phyloP scores from a whole-genome alignment of 1,140 invertebrate species.

The Caerostris darwini region DNA sequence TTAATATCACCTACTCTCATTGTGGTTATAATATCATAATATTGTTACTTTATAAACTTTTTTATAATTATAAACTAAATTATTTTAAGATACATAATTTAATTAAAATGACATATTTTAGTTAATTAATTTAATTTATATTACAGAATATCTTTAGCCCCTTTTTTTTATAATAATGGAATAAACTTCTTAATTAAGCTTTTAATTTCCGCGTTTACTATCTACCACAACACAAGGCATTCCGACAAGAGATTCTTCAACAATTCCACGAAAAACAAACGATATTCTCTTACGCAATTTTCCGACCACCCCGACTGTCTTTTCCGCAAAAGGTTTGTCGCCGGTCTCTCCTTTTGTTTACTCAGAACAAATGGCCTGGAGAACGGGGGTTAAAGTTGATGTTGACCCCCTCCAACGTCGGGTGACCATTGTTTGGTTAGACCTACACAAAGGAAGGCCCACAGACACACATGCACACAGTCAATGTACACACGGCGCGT shows the following conservation, averaged over 20 bases:
- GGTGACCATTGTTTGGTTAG: constrained; percentile 77
- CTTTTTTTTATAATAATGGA: no score
- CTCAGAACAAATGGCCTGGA: constrained; percentile 74
- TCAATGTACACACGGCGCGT: constrained; percentile 21
- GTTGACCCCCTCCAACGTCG: constrained; percentile 70
- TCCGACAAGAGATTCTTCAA: background rate
- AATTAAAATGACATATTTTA: no score
- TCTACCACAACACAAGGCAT: no score
- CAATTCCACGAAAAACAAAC: background rate
- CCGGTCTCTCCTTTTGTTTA: constrained; percentile 75
- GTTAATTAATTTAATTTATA: no score
- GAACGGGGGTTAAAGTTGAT: constrained; percentile 77
- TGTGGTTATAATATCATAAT: no score
- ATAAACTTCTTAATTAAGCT: no score
- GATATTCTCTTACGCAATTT: background rate
- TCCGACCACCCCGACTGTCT: constrained; percentile 25
- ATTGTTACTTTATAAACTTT: no score
- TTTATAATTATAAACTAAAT: no score
- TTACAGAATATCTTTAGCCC: no score
- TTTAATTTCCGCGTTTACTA: no score
- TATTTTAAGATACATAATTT: no score
- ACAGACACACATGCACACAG: constrained; percentile 66
- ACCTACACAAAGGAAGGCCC: constrained; percentile 66
- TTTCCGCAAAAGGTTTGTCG: constrained; percentile 77
- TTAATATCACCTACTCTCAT: no score